These are phyloP conservation scores for Meandrina meandrites DNA, from an alignment of 92 coral and sea anemone genomes.

Conservation along the genomic window DNA sequence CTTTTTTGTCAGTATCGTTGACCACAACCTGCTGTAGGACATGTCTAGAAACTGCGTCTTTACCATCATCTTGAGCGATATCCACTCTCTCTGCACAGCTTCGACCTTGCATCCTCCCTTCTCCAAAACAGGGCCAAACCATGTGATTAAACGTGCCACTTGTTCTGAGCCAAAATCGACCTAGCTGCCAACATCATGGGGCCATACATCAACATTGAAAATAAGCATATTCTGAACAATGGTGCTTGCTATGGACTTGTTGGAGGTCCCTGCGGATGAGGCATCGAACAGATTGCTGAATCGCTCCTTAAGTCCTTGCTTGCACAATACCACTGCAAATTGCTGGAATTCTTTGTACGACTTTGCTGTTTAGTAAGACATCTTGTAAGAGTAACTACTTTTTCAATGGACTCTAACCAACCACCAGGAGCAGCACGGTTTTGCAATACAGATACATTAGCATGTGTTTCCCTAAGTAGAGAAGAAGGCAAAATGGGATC, in stretches of 20 bases:
- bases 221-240: slow-evolving; percentile 41
- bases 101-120: slow-evolving; percentile 27
- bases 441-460: slow-evolving; percentile 36
- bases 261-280: slow-evolving; percentile 13
- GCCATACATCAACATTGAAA: slow-evolving; percentile 49
- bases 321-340: slow-evolving; percentile 40
- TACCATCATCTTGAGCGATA: slow-evolving; percentile 35
- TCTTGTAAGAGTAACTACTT: slow-evolving; percentile 3
- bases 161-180: slow-evolving; percentile 47
- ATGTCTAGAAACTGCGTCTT: slow-evolving; percentile 42
- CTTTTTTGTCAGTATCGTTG: slow-evolving; percentile 40
- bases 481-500: slow-evolving; percentile 58
- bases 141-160: slow-evolving; percentile 37
- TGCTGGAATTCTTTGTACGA: background rate
- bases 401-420: slow-evolving; percentile 20
- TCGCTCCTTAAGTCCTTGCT: slow-evolving; percentile 38
- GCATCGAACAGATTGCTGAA: slow-evolving; percentile 40
- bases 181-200: slow-evolving; percentile 31
- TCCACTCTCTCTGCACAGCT: slow-evolving; percentile 35
- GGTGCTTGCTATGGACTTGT: slow-evolving; percentile 44
- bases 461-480: slow-evolving; percentile 19
- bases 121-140: slow-evolving; percentile 40
- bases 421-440: slow-evolving; percentile 37
- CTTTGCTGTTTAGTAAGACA: background rate
- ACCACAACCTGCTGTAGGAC: slow-evolving; percentile 53